Percentiles rank a stretch among this genome's conserved stretches.
These are phyloP conservation scores for Eugnorisma glareosa DNA, from an alignment of 2,888 invertebrate genomes.

Conservation along the genomic window DNA sequence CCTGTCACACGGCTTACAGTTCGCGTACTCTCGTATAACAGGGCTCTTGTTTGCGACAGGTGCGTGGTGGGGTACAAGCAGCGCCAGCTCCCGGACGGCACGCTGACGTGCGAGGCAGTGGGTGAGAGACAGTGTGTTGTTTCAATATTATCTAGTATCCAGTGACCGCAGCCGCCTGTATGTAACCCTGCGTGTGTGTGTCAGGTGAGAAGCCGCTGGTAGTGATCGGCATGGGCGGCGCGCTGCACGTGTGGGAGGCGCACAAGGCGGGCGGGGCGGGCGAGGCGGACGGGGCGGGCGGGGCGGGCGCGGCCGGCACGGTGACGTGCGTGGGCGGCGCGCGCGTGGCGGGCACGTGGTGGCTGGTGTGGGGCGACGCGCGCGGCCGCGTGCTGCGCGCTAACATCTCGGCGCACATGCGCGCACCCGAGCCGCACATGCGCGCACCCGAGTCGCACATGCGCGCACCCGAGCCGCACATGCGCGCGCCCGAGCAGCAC, in stretches of 20 bases:
- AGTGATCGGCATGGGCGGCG: conserved; percentile 92
- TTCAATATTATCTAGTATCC: not conserved
- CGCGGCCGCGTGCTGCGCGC: conserved; percentile 73
- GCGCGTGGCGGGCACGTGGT: conserved; percentile 75
- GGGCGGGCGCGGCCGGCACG: conserved; percentile 67
- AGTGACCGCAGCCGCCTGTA: not conserved
- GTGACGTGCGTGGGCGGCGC: conserved; percentile 75
- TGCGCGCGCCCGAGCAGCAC: no score
- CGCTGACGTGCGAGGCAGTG: conserved; percentile 89
- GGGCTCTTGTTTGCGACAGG: conserved; percentile 69
- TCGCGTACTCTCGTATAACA: not conserved
- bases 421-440: conserved; percentile 31
- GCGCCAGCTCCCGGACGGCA: conserved; percentile 82
- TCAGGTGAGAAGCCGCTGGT: conserved; percentile 91
- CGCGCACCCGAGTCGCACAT: conserved; percentile 33
- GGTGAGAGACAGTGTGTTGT: conserved; percentile 41
- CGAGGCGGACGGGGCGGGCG: conserved; percentile 48
- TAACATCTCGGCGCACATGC: conserved; percentile 53
- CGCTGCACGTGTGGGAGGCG: conserved; percentile 91
- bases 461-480: conserved; percentile 31
- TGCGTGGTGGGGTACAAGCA: conserved; percentile 92
- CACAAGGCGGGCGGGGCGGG: conserved; percentile 90
- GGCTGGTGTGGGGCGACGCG: conserved; percentile 83
- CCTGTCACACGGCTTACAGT: not conserved
- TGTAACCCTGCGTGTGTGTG: conserved; percentile 1